phyloP scores from a whole-genome alignment of 2,888 invertebrate genomes.

The Gnatocerus cornutus region DNA sequence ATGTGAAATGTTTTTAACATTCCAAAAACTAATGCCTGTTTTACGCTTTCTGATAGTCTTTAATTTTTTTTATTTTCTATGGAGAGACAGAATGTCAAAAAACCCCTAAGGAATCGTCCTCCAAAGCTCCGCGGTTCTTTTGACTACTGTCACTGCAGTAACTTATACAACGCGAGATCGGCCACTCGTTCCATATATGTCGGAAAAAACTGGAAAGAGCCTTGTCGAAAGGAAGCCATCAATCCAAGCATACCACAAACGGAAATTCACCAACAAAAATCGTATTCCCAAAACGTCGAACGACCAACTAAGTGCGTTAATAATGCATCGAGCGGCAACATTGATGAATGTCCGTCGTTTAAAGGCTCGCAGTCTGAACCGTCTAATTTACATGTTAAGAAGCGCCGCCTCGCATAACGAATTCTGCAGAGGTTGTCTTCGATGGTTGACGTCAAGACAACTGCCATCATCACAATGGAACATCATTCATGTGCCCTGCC shows the following conservation, averaged over 20 bases:
- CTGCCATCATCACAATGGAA: constrained; percentile 49
- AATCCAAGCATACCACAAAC: constrained; percentile 46
- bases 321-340: constrained; percentile 49
- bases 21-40: too few species aligned
- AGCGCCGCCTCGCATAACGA: constrained; percentile 49
- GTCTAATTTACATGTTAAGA: constrained; percentile 51
- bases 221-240: constrained; percentile 50
- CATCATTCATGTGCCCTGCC: constrained; percentile 49
- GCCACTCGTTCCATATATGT: constrained; percentile 36
- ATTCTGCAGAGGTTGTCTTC: constrained; percentile 48
- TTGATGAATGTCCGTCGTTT: constrained; percentile 47
- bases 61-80: too few species aligned
- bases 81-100: neutral
- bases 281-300: constrained; percentile 48
- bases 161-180: constrained; percentile 24
- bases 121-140: neutral
- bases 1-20: too few species aligned
- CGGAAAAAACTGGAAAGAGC: constrained; percentile 36
- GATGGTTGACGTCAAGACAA: constrained; percentile 43
- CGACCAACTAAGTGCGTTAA: constrained; percentile 45
- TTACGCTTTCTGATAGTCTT: too few species aligned
- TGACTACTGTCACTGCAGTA: constrained; percentile 9
- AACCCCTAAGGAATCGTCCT: neutral
- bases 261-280: constrained; percentile 49
- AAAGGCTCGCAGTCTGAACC: constrained; percentile 38